A percentile compares a stretch with the other conserved stretches of the same genome.
These are phyloP conservation scores for Bicyclus anynana DNA, from an alignment of 1,140 invertebrate genomes.

Conservation along the genomic window DNA sequence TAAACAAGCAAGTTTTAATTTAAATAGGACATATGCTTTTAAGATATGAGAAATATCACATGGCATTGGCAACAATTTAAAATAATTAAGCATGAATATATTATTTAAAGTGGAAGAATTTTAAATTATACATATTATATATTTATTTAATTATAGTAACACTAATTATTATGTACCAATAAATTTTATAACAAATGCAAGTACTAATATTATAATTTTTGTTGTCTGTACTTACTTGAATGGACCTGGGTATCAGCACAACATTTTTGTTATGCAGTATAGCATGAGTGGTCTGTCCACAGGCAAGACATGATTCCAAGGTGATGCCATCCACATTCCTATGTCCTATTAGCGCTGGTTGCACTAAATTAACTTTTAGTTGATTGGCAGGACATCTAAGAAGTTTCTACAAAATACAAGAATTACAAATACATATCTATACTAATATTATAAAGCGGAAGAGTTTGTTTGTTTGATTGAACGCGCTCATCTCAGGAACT, in stretches of 20 bases:
- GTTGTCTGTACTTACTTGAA: conserved; percentile 35
- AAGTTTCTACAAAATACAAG: conserved; percentile 51
- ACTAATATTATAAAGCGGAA: too few species aligned
- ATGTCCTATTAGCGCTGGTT: conserved; percentile 49
- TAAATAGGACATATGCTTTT: too few species aligned
- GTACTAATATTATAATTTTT: neutral
- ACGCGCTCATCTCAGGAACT: too few species aligned
- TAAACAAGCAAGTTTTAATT: neutral
- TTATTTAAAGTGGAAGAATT: too few species aligned
- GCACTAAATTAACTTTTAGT: conserved; percentile 49
- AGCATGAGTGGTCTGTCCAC: conserved; percentile 59
- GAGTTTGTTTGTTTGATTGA: too few species aligned
- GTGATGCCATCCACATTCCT: conserved; percentile 48
- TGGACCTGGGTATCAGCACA: conserved; percentile 45
- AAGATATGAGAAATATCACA: too few species aligned
- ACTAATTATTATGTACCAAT: too few species aligned
- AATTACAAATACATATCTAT: too few species aligned
- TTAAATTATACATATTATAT: too few species aligned
- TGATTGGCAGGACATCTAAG: conserved; percentile 39
- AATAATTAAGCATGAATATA: too few species aligned
- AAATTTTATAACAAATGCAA: neutral
- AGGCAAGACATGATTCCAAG: conserved; percentile 61
- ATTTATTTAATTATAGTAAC: too few species aligned
- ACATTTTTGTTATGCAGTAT: conserved; percentile 43
- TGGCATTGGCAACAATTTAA: too few species aligned